These are phyloP conservation scores for Oreotrochilus melanogaster DNA, from an alignment of 2,113 vertebrate genomes.

Conservation along the genomic window DNA sequence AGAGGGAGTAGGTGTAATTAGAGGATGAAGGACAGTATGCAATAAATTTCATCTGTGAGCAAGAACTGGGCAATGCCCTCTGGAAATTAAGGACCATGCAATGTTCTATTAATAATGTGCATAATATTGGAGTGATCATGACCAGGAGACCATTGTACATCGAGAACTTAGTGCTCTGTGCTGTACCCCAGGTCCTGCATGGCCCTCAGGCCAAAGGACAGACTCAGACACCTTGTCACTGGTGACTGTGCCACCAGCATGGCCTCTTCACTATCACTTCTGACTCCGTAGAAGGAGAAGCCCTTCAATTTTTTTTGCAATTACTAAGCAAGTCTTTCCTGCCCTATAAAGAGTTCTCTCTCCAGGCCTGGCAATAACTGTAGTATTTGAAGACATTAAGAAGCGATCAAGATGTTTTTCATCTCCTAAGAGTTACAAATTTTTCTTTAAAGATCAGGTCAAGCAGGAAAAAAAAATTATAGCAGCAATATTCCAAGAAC, in stretches of 20 bases:
- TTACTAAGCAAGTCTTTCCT: background rate
- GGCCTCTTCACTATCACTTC: background rate
- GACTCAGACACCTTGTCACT: background rate
- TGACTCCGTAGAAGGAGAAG: background rate
- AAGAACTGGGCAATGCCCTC: background rate
- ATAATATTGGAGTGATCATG: background rate
- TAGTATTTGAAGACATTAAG: background rate
- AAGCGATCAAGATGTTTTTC: background rate
- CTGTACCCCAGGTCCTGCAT: background rate
- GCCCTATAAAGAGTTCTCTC: background rate
- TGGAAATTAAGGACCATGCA: background rate
- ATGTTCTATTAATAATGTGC: background rate
- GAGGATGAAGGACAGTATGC: background rate
- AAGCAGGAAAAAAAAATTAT: background rate
- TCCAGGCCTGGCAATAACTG: background rate
- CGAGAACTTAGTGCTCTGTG: background rate
- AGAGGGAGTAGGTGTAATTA: conserved; percentile 19
- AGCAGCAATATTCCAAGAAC: background rate
- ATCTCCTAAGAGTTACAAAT: background rate
- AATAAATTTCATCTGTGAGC: background rate
- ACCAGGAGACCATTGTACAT: background rate
- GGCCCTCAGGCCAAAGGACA: background rate
- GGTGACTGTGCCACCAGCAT: background rate
- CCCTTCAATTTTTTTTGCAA: background rate
- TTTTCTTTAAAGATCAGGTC: background rate